Evolutionary conservation across 2,888 invertebrate genomes (phyloP).

Genomic region (Horisme vitalbata): DNA sequence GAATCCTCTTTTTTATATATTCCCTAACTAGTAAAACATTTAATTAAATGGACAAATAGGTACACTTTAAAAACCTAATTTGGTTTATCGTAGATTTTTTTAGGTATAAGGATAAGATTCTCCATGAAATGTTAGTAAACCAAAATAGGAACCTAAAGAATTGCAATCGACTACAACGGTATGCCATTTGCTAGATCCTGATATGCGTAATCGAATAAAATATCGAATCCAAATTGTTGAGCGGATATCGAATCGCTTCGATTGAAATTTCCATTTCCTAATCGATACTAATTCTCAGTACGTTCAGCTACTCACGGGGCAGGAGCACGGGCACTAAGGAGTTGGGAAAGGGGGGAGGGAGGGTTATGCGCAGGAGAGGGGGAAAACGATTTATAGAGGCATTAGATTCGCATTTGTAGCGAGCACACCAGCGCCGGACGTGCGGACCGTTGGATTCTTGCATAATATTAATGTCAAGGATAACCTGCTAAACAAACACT

Average conservation of each 20-base stretch:
- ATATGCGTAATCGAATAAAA: constrained; percentile 34
- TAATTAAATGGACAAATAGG: too few species aligned
- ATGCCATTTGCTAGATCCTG: constrained; percentile 15
- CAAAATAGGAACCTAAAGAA: constrained; percentile 8
- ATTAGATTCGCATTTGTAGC: constrained; percentile 72
- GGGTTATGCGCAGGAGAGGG: constrained; percentile 51
- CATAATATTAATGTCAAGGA: constrained; percentile 39
- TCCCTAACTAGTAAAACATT: too few species aligned
- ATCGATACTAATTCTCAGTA: constrained; percentile 72
- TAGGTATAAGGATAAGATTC: too few species aligned
- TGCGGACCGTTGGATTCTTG: constrained; percentile 40
- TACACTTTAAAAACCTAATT: too few species aligned
- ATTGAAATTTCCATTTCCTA: constrained; percentile 62
- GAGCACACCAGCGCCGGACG: constrained; percentile 42
- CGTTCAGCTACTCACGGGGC: constrained; percentile 56
- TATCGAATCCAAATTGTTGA: constrained; percentile 41
- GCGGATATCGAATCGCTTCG: constrained; percentile 41
- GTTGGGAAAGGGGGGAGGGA: constrained; percentile 38
- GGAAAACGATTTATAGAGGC: constrained; percentile 63
- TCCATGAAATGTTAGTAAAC: not conserved
- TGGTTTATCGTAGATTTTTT: too few species aligned
- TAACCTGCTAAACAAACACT: constrained; percentile 13
- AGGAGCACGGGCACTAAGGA: constrained; percentile 33
- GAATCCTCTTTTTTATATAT: too few species aligned
- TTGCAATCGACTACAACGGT: constrained; percentile 11